phyloP scores from a whole-genome alignment of 2,797 vertebrate species.

The Agapornis canus region DNA sequence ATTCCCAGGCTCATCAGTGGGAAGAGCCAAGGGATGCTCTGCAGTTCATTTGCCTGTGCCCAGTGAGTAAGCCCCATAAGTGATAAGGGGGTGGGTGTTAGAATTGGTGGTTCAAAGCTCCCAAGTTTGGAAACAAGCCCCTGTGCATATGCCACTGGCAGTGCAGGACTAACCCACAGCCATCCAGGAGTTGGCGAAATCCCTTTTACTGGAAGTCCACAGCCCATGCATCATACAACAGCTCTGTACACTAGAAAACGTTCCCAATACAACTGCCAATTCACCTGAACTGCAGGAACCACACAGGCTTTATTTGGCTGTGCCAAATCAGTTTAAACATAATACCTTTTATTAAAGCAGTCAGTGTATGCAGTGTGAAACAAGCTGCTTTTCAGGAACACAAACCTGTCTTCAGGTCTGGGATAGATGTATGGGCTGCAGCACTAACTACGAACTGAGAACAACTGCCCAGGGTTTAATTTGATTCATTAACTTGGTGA shows the following conservation, averaged over 20 bases:
- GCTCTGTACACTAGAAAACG: neutral
- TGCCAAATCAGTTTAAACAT: neutral
- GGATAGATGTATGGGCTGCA: neutral
- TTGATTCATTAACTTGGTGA: neutral
- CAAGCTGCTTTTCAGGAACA: neutral
- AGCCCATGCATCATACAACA: neutral
- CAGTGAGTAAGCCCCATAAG: neutral
- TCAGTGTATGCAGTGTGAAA: neutral
- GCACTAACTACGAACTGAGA: neutral
- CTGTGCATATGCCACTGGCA: accelerated
- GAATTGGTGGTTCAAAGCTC: neutral
- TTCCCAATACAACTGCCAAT: neutral
- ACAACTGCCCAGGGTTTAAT: neutral
- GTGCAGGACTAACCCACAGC: neutral
- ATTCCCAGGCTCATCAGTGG: neutral
- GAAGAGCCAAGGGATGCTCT: neutral
- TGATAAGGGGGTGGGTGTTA: neutral
- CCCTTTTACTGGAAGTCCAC: neutral
- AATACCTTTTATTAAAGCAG: neutral
- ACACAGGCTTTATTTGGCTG: neutral
- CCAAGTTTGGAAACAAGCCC: neutral
- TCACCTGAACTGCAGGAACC: neutral
- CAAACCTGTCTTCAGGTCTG: neutral
- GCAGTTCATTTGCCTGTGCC: neutral
- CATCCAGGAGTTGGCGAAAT: neutral